These are phyloP conservation scores for Cliona cf. orientalis DNA, from an alignment of 37 sponge, comb jelly and placozoan species.

Conservation along the genomic window DNA sequence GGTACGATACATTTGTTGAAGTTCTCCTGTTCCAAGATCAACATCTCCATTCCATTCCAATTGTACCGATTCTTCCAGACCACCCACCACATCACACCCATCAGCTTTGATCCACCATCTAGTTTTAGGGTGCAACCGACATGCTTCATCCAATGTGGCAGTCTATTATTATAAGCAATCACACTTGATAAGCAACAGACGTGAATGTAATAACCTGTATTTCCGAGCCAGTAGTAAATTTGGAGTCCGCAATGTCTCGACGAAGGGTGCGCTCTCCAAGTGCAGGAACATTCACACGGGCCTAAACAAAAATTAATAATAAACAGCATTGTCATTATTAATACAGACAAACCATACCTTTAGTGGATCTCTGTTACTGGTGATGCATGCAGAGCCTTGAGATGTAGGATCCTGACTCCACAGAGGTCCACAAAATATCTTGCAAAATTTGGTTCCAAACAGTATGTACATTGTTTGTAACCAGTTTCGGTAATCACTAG, in stretches of 20 bases:
- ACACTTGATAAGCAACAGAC: not conserved
- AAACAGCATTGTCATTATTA: not conserved
- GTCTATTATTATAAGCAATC: not conserved
- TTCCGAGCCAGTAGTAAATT: constrained; percentile 3
- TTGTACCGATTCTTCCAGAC: constrained; percentile 9
- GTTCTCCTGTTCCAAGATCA: not conserved
- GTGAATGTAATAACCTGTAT: constrained; percentile 1
- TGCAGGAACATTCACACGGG: constrained; percentile 16
- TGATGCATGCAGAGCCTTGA: not conserved
- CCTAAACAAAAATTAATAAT: not conserved
- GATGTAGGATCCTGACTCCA: constrained; percentile 4
- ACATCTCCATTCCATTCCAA: constrained; percentile 25
- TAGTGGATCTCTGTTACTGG: not conserved
- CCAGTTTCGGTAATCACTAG: constrained; percentile 31
- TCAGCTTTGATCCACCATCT: constrained; percentile 45
- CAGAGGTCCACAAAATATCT: constrained; percentile 32
- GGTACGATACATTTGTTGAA: not conserved
- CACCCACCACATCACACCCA: constrained; percentile 17
- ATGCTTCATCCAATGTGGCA: constrained; percentile 5
- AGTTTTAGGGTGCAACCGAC: constrained; percentile 1
- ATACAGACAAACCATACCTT: not conserved
- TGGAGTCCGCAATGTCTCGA: not conserved
- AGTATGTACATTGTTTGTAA: constrained; percentile 24
- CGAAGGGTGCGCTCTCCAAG: constrained; percentile 5
- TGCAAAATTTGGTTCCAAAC: constrained; percentile 14